Evolutionary conservation across 2,797 vertebrate species (phyloP).

Genomic region (Setipinna tenuifilis): DNA sequence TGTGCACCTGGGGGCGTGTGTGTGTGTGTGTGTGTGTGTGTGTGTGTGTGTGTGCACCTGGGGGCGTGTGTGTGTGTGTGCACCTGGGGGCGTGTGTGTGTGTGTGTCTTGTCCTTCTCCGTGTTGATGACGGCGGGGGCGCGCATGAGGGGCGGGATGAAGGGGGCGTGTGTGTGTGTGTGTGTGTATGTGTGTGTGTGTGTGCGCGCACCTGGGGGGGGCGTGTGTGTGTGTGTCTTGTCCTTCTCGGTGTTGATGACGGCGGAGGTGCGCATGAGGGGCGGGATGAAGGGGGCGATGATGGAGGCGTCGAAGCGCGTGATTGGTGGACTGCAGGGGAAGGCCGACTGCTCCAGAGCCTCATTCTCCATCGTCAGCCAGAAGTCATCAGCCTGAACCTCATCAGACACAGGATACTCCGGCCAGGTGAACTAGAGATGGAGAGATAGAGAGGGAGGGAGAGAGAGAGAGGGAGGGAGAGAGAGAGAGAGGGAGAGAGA

Average conservation of each 20-base stretch:
- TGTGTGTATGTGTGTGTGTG: background rate
- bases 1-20: too few relatives aligned
- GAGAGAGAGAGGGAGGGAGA: background rate
- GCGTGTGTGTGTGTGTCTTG: slow-evolving; percentile 75
- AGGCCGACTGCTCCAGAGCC: slow-evolving; percentile 92
- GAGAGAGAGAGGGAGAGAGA: background rate
- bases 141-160: slow-evolving; percentile 95
- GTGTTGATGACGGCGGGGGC: slow-evolving; percentile 88
- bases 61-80: background rate
- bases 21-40: background rate
- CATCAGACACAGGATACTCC: slow-evolving; percentile 84
- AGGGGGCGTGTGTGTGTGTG: slow-evolving; percentile 77
- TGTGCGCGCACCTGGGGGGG: slow-evolving; percentile 75
- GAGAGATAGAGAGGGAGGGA: slow-evolving; percentile 12
- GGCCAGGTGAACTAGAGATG: slow-evolving; percentile 94
- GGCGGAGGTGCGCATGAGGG: slow-evolving; percentile 87
- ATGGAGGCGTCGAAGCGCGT: slow-evolving; percentile 96
- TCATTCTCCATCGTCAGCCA: slow-evolving; percentile 98
- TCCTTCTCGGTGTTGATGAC: slow-evolving; percentile 96
- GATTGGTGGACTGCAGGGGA: slow-evolving; percentile 91
- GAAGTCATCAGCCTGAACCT: slow-evolving; percentile 96
- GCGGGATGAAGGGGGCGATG: slow-evolving; percentile 94
- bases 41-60: background rate
- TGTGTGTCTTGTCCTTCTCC: slow-evolving; percentile 88
- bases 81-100: slow-evolving; percentile 27